phyloP scores from a whole-genome alignment of 2,888 invertebrate genomes.

The Pristionchus entomophagus region DNA sequence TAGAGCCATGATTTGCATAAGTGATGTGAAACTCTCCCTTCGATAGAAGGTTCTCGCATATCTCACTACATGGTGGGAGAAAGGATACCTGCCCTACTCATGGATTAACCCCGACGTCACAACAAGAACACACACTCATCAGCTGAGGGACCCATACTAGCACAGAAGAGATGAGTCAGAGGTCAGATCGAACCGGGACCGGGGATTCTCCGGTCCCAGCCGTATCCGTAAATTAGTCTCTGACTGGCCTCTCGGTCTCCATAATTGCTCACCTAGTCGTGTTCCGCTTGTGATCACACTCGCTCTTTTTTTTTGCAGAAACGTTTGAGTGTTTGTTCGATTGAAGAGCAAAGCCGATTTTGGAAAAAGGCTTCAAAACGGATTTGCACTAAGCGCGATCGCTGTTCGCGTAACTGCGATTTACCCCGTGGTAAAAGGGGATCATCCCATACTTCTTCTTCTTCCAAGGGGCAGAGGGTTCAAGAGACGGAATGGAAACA shows the following conservation, averaged over 20 bases:
- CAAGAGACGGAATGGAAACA: not conserved
- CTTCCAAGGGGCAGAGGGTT: too few relatives aligned
- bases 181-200: not conserved
- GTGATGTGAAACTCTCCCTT: not conserved
- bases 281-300: not conserved
- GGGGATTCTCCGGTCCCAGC: not conserved
- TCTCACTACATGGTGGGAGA: not conserved
- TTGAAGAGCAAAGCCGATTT: not conserved
- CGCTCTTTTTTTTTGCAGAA: not conserved
- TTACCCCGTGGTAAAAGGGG: not conserved
- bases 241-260: not conserved
- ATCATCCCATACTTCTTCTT: not conserved
- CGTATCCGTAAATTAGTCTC: slow-evolving; percentile 26
- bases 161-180: not conserved
- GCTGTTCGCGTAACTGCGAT: not conserved
- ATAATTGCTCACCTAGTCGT: not conserved
- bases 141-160: not conserved
- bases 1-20: not conserved
- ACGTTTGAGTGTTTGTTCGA: not conserved
- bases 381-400: not conserved
- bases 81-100: not conserved
- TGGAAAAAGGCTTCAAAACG: slow-evolving; percentile 1
- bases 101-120: not conserved
- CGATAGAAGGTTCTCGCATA: not conserved
- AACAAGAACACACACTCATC: not conserved